Percentiles rank a stretch among this genome's conserved stretches.
These are phyloP conservation scores for Mormyrus proboscirostris DNA, from an alignment of 2,797 vertebrate species.

Conservation along the genomic window DNA sequence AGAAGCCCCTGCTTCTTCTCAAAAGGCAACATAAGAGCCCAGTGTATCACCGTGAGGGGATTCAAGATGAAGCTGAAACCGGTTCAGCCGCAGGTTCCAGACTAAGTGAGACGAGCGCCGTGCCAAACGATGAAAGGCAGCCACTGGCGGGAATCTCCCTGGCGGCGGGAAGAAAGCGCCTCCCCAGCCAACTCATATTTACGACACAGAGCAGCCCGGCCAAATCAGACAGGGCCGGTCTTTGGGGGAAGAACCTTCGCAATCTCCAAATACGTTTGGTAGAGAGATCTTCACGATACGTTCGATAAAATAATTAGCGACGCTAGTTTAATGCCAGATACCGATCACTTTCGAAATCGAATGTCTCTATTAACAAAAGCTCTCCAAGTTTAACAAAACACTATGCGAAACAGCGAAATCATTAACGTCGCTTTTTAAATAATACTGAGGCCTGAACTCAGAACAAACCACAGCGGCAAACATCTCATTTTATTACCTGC, in stretches of 20 bases:
- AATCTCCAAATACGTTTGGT: background rate
- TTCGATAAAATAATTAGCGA: background rate
- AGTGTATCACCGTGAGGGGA: conserved; percentile 57
- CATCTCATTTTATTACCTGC: conserved; percentile 24
- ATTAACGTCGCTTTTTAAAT: background rate
- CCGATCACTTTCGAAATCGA: background rate
- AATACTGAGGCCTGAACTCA: background rate
- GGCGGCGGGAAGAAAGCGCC: conserved; percentile 15
- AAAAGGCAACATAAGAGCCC: conserved; percentile 53
- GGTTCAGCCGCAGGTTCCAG: conserved; percentile 30
- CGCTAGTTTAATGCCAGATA: background rate
- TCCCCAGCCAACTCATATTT: conserved; percentile 17
- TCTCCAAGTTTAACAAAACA: background rate
- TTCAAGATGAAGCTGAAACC: conserved; percentile 48
- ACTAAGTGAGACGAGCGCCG: conserved; percentile 44
- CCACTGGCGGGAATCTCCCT: conserved; percentile 28
- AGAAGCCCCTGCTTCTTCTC: conserved; percentile 30
- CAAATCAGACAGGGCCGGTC: background rate
- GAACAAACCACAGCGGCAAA: background rate
- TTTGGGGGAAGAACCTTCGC: background rate
- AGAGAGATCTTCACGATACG: background rate
- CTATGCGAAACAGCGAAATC: background rate
- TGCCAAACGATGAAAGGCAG: conserved; percentile 41
- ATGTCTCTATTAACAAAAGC: background rate
- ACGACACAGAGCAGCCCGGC: background rate